A percentile compares a stretch with the other conserved stretches of the same genome.
phyloP scores from a whole-genome alignment of 2,888 invertebrate genomes.

The Rambutsinella grinnellia region DNA sequence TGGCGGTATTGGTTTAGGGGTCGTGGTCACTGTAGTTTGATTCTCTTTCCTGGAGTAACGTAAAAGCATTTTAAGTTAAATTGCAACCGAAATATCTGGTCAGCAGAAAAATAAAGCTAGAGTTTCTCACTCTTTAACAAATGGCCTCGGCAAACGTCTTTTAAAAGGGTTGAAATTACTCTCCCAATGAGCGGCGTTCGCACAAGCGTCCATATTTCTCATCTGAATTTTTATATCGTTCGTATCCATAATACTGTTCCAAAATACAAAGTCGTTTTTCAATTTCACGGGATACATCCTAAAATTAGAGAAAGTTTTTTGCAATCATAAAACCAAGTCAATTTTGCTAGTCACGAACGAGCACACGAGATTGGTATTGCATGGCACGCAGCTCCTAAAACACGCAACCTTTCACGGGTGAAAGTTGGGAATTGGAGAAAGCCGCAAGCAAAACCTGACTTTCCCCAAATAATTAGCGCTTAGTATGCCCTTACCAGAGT shows the following conservation, averaged over 20 bases:
- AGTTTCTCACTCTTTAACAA: constrained; percentile 21
- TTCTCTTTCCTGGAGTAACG: no score
- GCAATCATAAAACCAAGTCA: neutral
- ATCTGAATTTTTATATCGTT: constrained; percentile 48
- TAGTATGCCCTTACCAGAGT: constrained; percentile 36
- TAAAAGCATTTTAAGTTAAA: no score
- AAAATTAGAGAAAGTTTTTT: no score
- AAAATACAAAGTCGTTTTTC: constrained; percentile 37
- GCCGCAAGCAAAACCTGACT: neutral
- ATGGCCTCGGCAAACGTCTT: constrained; percentile 48
- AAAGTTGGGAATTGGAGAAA: neutral
- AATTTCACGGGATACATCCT: constrained; percentile 44
- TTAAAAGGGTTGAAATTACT: constrained; percentile 32
- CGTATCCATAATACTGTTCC: constrained; percentile 52
- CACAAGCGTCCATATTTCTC: constrained; percentile 59
- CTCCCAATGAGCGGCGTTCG: constrained; percentile 27
- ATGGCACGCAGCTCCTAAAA: constrained; percentile 4
- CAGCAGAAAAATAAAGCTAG: constrained; percentile 2
- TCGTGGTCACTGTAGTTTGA: no score
- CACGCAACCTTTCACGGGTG: neutral
- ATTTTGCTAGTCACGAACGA: neutral
- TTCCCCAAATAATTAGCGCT: neutral
- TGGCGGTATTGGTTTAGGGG: constrained; percentile 1
- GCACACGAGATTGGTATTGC: constrained; percentile 18
- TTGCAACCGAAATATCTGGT: no score